Conservation (phyloP, 2,113 vertebrate genomes). For the Thamnophis sirtalis region DNA sequence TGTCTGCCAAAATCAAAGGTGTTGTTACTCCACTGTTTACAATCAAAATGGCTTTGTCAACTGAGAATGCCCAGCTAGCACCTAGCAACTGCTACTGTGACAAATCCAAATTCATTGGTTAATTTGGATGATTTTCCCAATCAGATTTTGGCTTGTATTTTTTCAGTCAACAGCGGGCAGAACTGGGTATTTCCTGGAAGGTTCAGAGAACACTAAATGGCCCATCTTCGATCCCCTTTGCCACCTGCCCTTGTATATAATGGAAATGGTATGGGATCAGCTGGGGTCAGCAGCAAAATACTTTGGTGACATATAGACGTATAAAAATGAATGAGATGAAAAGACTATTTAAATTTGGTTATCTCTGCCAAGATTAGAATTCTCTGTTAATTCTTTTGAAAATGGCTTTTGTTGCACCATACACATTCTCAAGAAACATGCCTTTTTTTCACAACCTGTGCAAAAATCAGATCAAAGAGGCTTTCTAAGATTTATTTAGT, state of each 20-base stretch:
- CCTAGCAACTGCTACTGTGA: neutral
- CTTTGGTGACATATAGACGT: neutral
- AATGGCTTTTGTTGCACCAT: neutral
- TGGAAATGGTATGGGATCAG: neutral
- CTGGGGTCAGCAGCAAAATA: neutral
- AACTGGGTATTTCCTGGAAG: neutral
- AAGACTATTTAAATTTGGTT: neutral
- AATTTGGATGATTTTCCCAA: neutral
- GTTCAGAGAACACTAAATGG: neutral
- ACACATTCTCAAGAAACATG: neutral
- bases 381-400: neutral
- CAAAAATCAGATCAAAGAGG: neutral
- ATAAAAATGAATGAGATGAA: neutral
- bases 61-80: neutral
- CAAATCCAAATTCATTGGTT: neutral
- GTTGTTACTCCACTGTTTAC: neutral
- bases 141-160: neutral
- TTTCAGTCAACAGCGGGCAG: neutral
- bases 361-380: neutral
- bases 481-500: neutral
- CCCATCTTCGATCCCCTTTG: neutral
- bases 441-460: neutral
- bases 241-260: neutral
- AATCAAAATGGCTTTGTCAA: neutral
- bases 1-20: conserved; percentile 65